Evolutionary conservation across 2,113 vertebrate species (phyloP).

Genomic region (Phalacrocorax carbo): DNA sequence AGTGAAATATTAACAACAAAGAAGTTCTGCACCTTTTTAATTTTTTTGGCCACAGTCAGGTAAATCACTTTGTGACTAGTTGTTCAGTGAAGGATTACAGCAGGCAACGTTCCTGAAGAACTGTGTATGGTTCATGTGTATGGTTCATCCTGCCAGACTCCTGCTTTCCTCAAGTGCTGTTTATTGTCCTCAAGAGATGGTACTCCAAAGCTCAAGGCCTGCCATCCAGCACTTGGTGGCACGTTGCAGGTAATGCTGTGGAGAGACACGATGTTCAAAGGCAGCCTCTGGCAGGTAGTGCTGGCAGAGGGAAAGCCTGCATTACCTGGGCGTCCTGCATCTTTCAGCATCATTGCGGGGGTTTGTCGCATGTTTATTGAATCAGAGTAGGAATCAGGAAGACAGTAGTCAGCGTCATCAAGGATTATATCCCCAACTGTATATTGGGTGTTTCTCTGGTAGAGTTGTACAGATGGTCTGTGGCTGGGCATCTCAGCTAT

Average conservation of each 20-base stretch:
- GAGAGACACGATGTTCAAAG: too few relatives aligned
- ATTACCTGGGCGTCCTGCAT: not conserved
- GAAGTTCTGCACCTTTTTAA: not conserved
- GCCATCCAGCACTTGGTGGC: accelerated
- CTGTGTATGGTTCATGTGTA: not conserved
- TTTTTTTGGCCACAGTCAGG: not conserved
- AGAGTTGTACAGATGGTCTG: not conserved
- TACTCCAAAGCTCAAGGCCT: not conserved
- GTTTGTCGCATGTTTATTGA: accelerated
- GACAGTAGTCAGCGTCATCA: too few relatives aligned
- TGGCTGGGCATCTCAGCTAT: not conserved
- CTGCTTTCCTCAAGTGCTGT: accelerated
- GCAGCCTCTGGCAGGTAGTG: not conserved
- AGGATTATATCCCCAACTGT: not conserved
- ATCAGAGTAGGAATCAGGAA: not conserved
- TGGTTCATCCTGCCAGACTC: not conserved
- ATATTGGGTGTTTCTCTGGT: not conserved
- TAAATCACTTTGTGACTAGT: not conserved
- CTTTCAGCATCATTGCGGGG: not conserved
- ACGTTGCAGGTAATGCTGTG: accelerated
- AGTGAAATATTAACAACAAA: not conserved
- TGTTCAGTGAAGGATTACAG: not conserved
- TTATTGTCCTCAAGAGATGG: not conserved
- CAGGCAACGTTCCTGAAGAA: not conserved
- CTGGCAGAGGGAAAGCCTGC: not conserved